These are phyloP conservation scores for Caenorhabditis sp. DNA, from an alignment of 2,888 invertebrate species.

Conservation along the genomic window DNA sequence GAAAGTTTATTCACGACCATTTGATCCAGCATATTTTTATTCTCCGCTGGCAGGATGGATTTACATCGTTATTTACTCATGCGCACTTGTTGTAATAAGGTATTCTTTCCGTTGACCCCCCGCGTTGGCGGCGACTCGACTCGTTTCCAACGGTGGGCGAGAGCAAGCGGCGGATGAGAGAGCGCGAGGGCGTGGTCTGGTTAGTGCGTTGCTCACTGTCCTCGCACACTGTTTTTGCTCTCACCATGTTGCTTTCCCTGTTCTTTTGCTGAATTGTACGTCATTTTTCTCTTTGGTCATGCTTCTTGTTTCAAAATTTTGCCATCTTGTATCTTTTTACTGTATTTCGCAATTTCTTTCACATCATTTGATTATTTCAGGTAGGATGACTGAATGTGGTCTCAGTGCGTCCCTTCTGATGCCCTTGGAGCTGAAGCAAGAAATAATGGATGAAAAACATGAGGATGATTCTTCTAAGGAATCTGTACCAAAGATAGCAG, in stretches of 20 bases:
- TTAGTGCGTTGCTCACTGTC: slow-evolving; percentile 46
- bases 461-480: not conserved
- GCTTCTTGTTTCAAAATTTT: not conserved
- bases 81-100: no score
- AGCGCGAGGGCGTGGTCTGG: slow-evolving; percentile 30
- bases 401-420: slow-evolving; percentile 6
- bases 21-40: no score
- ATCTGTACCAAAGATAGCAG: not conserved
- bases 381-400: slow-evolving; percentile 35
- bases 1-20: no score
- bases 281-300: not conserved
- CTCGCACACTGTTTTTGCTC: slow-evolving; percentile 1
- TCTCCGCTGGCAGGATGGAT: no score
- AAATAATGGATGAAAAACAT: slow-evolving; percentile 4
- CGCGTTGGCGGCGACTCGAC: no score
- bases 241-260: not conserved
- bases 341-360: not conserved
- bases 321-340: not conserved
- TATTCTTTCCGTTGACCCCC: no score
- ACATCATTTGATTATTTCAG: slow-evolving; percentile 9
- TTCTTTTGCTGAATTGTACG: not conserved
- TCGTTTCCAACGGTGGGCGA: no score
- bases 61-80: no score
- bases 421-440: slow-evolving; percentile 22
- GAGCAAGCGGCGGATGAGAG: slow-evolving; percentile 25